These are phyloP conservation scores for Steinernema carpocapsae DNA, from an alignment of 2,888 invertebrate species.

Conservation along the genomic window DNA sequence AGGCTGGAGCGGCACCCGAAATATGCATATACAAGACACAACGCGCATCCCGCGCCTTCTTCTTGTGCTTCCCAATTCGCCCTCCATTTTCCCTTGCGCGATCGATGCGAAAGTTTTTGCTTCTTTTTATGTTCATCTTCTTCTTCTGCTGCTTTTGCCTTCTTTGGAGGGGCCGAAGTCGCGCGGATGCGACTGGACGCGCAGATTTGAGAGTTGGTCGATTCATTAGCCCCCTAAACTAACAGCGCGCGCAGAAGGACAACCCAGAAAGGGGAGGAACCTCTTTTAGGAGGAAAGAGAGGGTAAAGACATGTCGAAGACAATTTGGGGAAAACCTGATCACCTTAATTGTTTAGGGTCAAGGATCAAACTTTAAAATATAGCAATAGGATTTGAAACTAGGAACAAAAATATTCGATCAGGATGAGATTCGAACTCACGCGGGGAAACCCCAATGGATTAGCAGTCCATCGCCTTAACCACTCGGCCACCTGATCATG, in stretches of 20 bases:
- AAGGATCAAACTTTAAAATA: too few relatives aligned
- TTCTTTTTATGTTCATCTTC: slow-evolving; percentile 14
- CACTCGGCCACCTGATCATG: slow-evolving; percentile 68
- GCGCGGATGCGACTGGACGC: slow-evolving; percentile 24
- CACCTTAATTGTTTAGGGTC: too few relatives aligned
- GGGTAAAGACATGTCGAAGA: too few relatives aligned
- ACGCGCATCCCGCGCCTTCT: too few relatives aligned
- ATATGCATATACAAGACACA: slow-evolving; percentile 23
- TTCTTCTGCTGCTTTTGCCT: too few relatives aligned
- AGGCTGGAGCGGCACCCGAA: neutral
- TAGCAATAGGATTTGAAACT: too few relatives aligned
- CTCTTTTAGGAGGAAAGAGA: too few relatives aligned
- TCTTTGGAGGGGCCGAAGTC: slow-evolving; percentile 20
- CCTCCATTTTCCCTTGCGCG: neutral
- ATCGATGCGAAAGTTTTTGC: slow-evolving; percentile 27
- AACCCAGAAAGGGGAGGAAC: too few relatives aligned
- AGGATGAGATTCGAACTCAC: slow-evolving; percentile 68
- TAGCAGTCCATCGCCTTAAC: slow-evolving; percentile 69
- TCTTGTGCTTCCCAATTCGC: neutral
- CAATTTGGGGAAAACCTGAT: too few relatives aligned
- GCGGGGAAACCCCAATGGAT: slow-evolving; percentile 69
- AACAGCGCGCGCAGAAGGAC: too few relatives aligned
- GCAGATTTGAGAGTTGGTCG: slow-evolving; percentile 25
- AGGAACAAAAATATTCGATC: slow-evolving; percentile 50
- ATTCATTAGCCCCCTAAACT: slow-evolving; percentile 23